Conservation (phyloP, 2,888 invertebrate genomes). For the Eristalinus sepulchralis region DNA sequence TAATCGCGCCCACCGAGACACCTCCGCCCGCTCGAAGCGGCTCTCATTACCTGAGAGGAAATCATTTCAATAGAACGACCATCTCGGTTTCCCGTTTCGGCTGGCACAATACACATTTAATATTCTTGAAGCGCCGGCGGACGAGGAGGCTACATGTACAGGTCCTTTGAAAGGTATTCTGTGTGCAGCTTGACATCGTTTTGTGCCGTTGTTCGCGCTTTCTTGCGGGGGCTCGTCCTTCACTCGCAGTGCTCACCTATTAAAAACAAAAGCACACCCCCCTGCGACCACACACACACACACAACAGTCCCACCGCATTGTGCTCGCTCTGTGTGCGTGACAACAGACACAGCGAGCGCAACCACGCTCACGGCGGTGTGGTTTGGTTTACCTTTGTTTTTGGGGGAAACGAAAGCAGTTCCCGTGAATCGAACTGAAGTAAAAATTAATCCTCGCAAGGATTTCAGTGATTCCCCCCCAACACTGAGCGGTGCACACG, state of each 20-base stretch:
- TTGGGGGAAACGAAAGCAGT: neutral
- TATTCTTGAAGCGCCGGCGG: slow-evolving; percentile 42
- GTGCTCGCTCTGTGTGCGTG: slow-evolving; percentile 28
- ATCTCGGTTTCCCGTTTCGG: neutral
- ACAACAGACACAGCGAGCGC: neutral
- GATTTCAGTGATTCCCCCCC: slow-evolving; percentile 38
- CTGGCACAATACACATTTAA: slow-evolving; percentile 48
- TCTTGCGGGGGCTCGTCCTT: slow-evolving; percentile 3
- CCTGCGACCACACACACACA: neutral
- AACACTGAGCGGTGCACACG: neutral
- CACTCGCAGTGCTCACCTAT: slow-evolving; percentile 39
- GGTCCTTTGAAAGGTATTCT: neutral
- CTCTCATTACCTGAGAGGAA: slow-evolving; percentile 58
- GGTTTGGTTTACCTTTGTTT: neutral
- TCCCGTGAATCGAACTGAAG: slow-evolving; percentile 39
- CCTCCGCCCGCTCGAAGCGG: no score
- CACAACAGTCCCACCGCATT: slow-evolving; percentile 11
- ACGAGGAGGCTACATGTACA: neutral
- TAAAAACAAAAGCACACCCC: slow-evolving; percentile 31
- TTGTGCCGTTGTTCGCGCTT: neutral
- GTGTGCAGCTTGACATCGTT: slow-evolving; percentile 59
- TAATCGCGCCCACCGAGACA: slow-evolving; percentile 28
- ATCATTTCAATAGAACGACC: slow-evolving; percentile 50
- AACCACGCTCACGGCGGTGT: neutral
- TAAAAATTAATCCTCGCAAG: slow-evolving; percentile 47